Evolutionary conservation across 2,113 vertebrate genomes (phyloP).

Genomic region (Mesembrinibis cayennensis): DNA sequence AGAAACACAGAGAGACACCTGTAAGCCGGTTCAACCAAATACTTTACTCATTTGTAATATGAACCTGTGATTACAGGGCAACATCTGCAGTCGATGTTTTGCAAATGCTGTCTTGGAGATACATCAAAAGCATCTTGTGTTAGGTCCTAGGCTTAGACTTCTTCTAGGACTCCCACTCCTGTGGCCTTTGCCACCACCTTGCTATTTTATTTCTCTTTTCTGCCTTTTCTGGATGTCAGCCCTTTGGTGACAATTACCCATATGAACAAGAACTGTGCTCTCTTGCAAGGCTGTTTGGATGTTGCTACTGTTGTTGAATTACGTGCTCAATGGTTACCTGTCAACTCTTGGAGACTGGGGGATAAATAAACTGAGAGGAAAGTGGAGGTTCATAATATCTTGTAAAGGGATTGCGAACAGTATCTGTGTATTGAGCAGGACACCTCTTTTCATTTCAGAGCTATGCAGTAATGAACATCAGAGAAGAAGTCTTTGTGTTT

Average conservation of each 20-base stretch:
- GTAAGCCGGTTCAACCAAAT: background rate
- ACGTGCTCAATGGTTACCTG: background rate
- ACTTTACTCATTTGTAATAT: background rate
- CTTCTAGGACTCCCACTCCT: background rate
- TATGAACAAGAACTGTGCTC: background rate
- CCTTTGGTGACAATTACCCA: background rate
- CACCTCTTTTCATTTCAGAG: background rate
- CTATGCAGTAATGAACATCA: background rate
- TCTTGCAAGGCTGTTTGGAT: background rate
- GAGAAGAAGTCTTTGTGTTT: background rate
- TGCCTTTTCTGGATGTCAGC: background rate
- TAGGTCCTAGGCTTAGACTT: background rate
- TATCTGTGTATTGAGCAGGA: background rate
- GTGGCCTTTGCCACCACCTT: background rate
- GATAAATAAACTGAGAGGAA: background rate
- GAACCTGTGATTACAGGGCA: background rate
- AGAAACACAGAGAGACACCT: background rate
- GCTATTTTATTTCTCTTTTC: background rate
- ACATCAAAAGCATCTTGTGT: background rate
- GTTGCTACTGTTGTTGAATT: background rate
- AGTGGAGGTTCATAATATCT: background rate
- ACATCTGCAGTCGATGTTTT: background rate
- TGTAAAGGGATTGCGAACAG: fast-evolving
- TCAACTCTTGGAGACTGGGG: background rate
- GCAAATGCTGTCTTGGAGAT: background rate